Evolutionary conservation across 2,888 invertebrate species (phyloP), one percentile per base, ranked within the genome.

Genomic region (Limnephilus rhombicus): DNA sequence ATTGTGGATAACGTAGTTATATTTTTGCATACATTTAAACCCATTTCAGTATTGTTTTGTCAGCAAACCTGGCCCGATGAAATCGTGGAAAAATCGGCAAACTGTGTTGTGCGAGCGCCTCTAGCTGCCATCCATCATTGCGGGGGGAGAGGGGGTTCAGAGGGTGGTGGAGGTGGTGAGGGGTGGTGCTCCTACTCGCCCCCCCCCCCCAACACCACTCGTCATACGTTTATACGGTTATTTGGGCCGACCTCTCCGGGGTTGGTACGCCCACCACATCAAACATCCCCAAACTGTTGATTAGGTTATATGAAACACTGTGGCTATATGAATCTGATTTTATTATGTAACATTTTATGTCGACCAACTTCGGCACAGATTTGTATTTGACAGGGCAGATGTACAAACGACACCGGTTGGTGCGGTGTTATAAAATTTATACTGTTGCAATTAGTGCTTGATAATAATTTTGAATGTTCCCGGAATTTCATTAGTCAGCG

Each of bases 191-290:
- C 1, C 68, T n/a, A 24, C 68, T 41, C 31, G 9, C 68, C 68
- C 24, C 24, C 31, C 24, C 68, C 68, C 24, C 24, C 24, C 85
- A 85, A 34, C 34, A 85, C 85, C 31, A 85, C 85, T 34, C 68
- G n/a, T 68, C 68, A 68, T 82, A 82, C 85, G 88, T 89, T 89
- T 89, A 80, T 87, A 80, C 37, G 88, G 41, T n/a, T 68, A 68
- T 68, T 24, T 68, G 68, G 68, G 68, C 68, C 68, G 88, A 89
- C 88, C 88, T 31, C 34, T 80, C 80, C 88, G 80, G n/a, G 88
- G 80, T 34, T 80, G 88, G 88, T 89, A 88, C 88, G 86, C 88
- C 80, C 34, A 24, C 34, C 80, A 80, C n/a, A 29, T 34, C 37
- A 29, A 7, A 24, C 37, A 11, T 34, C 37, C 80, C 24, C 88